Base-by-base conservation (phyloP, 2,888 invertebrate species). In the Epistrophella euchroma region DNA sequence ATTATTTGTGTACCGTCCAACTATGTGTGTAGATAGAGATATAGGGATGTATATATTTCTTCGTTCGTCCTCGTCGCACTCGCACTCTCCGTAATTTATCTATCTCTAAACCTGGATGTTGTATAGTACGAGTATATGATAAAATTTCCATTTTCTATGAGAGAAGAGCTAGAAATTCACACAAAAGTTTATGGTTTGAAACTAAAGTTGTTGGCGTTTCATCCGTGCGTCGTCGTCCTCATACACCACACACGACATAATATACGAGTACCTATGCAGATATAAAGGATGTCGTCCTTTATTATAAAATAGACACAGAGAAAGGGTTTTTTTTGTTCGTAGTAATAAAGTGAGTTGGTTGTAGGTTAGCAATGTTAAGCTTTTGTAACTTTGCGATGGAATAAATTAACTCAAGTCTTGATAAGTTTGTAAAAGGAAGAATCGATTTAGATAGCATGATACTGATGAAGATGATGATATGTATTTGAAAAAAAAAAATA, bases 1-100 rank as follows among this genome's bases (percentile, higher is more conserved):
- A 82, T 82, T 86, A 86, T 82, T 74, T 81, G 77, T 74, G 77
- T 78, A 13, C 43, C 45, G 66, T 66, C 66, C 47, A 66, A 47
- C 47, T 47, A 64, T 45, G 15, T 58, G n/a, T 19, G 17, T 17
- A 9, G 9, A 40, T 15, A 0, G n/a, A 9, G 10, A 6, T 6
- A 32, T 32, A 32, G 10, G 37, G 13, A 19, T 19, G 56, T 56
- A 32, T 56, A 17, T 35, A 62, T 62, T 62, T 62, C 64, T 68
- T n/a, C 11, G 45, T 37, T 68, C 52, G 17, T 66, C 17, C 37
- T 52, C 68, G 25, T 19, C 56, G 28, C 13, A 17, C 19, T 58
- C 56, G 28, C 22, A 28, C 32, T 56, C 66, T 66, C 32, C 17
- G 28, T 32, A 37, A 47, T 66, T 47, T 66, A 66, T 47, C 47